Evolutionary conservation across 2,888 invertebrate species (phyloP).

Genomic region (Morpho deidamia): DNA sequence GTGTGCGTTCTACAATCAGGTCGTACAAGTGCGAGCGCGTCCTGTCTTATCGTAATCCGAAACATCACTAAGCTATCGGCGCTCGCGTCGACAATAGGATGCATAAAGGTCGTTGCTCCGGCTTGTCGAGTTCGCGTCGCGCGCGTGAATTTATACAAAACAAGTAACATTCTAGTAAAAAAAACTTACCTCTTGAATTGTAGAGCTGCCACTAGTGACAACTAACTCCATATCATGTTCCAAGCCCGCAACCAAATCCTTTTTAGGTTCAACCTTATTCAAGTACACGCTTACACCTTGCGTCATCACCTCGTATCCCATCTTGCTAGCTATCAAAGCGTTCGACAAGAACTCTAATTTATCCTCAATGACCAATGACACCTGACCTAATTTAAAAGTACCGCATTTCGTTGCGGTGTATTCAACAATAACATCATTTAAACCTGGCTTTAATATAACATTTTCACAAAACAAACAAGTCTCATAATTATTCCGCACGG

Average conservation of each 20-base stretch:
- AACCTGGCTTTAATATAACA: conserved; percentile 80
- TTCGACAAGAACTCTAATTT: conserved; percentile 86
- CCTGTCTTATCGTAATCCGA: no score
- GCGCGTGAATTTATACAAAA: no score
- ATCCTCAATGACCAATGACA: conserved; percentile 80
- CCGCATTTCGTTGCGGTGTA: conserved; percentile 82
- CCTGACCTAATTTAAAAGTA: conserved; percentile 84
- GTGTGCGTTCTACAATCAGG: no score
- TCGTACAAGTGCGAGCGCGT: no score
- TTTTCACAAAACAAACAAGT: conserved; percentile 74
- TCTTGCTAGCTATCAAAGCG: conserved; percentile 70
- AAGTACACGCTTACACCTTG: conserved; percentile 67
- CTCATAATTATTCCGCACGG: conserved; percentile 82
- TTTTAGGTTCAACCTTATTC: conserved; percentile 75
- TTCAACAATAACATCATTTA: conserved; percentile 80
- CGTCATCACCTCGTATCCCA: conserved; percentile 78
- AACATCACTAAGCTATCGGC: no score
- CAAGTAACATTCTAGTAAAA: neutral
- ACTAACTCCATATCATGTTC: conserved; percentile 87
- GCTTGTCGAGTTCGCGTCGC: no score
- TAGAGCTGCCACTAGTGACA: conserved; percentile 87
- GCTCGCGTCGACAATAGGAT: no score
- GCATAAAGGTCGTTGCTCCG: no score
- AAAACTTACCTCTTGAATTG: conserved; percentile 79
- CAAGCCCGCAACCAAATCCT: conserved; percentile 89